phyloP scores from a whole-genome alignment of 2,888 invertebrate species.

The Lutraria lutraria region DNA sequence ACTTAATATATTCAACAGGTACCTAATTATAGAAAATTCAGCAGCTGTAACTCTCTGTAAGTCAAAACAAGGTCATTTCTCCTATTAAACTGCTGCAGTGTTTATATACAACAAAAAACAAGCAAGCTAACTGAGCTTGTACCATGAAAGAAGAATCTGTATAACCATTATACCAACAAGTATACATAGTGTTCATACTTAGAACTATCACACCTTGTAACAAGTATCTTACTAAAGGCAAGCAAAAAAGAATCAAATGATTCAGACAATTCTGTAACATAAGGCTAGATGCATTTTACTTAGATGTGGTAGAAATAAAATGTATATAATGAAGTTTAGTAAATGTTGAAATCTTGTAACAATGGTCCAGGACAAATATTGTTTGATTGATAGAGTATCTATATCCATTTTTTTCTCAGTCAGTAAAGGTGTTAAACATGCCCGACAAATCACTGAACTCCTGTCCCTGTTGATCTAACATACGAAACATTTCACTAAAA shows the following conservation, averaged over 20 bases:
- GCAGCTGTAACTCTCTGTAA: neutral
- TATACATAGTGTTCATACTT: neutral
- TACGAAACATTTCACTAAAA: slow-evolving; percentile 84
- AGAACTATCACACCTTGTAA: neutral
- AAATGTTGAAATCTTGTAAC: neutral
- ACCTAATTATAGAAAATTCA: neutral
- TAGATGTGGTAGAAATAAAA: neutral
- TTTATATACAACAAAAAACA: neutral
- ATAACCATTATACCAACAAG: neutral
- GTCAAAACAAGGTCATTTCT: neutral
- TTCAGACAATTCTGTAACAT: neutral
- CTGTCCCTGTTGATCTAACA: slow-evolving; percentile 82
- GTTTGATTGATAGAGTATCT: neutral
- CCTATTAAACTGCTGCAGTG: neutral
- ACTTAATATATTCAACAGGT: neutral
- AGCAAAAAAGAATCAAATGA: neutral
- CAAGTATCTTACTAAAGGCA: neutral
- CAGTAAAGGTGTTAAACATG: slow-evolving; percentile 85
- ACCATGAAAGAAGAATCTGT: neutral
- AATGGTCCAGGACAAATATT: neutral
- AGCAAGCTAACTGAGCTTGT: neutral
- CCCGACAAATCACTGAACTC: slow-evolving; percentile 84
- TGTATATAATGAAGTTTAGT: neutral
- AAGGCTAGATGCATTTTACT: neutral
- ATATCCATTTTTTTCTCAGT: slow-evolving; percentile 64